phyloP scores from a whole-genome alignment of 2,113 vertebrate genomes.

The Diadophis punctatus region DNA sequence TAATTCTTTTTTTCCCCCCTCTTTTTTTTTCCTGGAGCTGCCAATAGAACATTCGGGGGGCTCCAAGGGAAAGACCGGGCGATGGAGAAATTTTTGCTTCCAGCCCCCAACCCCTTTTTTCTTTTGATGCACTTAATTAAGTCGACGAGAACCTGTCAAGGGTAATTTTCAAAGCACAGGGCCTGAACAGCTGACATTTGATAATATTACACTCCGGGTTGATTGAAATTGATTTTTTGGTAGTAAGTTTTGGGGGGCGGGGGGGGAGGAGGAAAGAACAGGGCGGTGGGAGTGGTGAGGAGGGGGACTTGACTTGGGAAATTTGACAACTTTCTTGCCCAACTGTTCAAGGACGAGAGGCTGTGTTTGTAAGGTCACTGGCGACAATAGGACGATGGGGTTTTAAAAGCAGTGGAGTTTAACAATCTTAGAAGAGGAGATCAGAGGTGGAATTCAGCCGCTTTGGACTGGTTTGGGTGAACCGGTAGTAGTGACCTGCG shows the following conservation, averaged over 20 bases:
- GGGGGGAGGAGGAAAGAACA: background rate
- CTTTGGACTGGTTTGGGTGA: too few species aligned
- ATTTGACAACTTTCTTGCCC: constrained; percentile 85
- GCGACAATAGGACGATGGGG: constrained; percentile 77
- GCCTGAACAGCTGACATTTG: constrained; percentile 97
- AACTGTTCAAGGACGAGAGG: constrained; percentile 83
- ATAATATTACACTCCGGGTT: constrained; percentile 98
- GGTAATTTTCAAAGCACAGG: constrained; percentile 93
- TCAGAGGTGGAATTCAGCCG: too few species aligned
- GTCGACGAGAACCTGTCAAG: constrained; percentile 98
- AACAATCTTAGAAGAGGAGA: constrained; percentile 55
- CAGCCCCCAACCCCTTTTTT: constrained; percentile 60
- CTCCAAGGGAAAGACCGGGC: constrained; percentile 79
- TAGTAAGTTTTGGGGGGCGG: background rate
- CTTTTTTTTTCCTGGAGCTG: constrained; percentile 72
- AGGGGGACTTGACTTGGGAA: constrained; percentile 30
- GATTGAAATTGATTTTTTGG: constrained; percentile 98
- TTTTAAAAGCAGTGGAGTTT: constrained; percentile 69
- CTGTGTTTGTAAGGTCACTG: constrained; percentile 69
- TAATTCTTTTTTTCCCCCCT: constrained; percentile 84
- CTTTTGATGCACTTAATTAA: constrained; percentile 96
- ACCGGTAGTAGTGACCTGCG: too few species aligned
- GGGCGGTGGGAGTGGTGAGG: background rate
- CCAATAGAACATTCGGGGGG: constrained; percentile 87
- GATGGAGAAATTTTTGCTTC: constrained; percentile 85